These are phyloP conservation scores for Prosapia bicincta DNA, from an alignment of 2,888 invertebrate species.

Conservation along the genomic window DNA sequence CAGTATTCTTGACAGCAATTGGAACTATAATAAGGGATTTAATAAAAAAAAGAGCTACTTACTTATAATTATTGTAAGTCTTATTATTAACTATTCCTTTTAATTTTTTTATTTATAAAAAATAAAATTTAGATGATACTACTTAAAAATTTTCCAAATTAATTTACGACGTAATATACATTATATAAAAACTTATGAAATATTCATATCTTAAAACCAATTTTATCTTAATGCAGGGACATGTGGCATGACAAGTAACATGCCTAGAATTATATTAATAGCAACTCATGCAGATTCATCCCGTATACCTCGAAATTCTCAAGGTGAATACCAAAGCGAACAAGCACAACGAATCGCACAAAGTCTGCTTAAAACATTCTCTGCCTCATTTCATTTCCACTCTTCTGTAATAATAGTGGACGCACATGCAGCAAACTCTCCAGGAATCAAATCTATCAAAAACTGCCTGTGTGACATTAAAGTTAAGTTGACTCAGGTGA, in stretches of 20 bases:
- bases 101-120: not conserved
- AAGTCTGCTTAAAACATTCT: slow-evolving; percentile 47
- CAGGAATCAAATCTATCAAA: slow-evolving; percentile 58
- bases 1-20: too few relatives aligned
- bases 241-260: slow-evolving; percentile 53
- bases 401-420: slow-evolving; percentile 58
- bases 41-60: too few relatives aligned
- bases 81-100: too few relatives aligned
- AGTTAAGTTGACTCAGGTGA: slow-evolving; percentile 53
- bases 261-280: slow-evolving; percentile 55
- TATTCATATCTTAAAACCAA: too few relatives aligned
- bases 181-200: too few relatives aligned
- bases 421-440: slow-evolving; percentile 58
- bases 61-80: too few relatives aligned
- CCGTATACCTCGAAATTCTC: slow-evolving; percentile 51
- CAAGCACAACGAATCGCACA: slow-evolving; percentile 53
- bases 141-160: too few relatives aligned
- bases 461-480: slow-evolving; percentile 52
- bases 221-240: slow-evolving; percentile 53
- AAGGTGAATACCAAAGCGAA: slow-evolving; percentile 56
- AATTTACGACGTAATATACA: too few relatives aligned
- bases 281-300: slow-evolving; percentile 61
- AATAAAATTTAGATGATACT: too few relatives aligned
- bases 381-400: slow-evolving; percentile 55
- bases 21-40: too few relatives aligned